Base-by-base conservation (phyloP, 1,140 invertebrate species). In the Lepidostoma basale region DNA sequence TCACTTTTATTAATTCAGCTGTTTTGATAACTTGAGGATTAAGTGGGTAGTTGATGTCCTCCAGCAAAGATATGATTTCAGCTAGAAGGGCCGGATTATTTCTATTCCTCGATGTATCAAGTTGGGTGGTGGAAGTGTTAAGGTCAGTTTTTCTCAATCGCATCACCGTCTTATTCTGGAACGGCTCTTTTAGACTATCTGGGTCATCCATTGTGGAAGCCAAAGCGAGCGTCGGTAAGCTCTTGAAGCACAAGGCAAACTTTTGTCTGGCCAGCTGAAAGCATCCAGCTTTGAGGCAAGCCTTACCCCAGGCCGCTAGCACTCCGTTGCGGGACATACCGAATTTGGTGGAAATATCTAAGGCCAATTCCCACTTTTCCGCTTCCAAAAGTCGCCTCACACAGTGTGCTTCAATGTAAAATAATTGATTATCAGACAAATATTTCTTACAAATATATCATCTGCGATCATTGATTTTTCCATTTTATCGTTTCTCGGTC, bases 261-360 rank as follows among this genome's bases (percentile, higher is more conserved):
- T 90, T 90, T 36, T 89, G 87, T 25, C 91, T 81, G 0, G 94
- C 93, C 73, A 83, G 88, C 62, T 83, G 84, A 76, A 87, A 92
- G 74, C 92, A 88, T 0, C 93, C 92, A 1, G 90, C 88, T 70
- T 89, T 89, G 0, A 96, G 79, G 74, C 90, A 94, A 39, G 90
- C 88, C 76, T 94, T 88, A 0, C 93, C 94, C 92, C 94, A 96
- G 0, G 90, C 90, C 1, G 90, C 90, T 86, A 94, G 91, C 0
- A 96, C 91, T 18, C 89, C 90, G 49, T 85, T 84, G 23, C 88
- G 88, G 16, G 94, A 88, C 23, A 95, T 78, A 2, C 93, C 93
- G 67, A 88, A 90, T 79, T 96, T 96, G 0, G 93, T 89, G 1
- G 93, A 93, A 10, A 96, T 88, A 73, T 96, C 92, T 59, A 96